Base-by-base conservation (phyloP, 2,113 vertebrate species). In the Emydocephalus ijimae region DNA sequence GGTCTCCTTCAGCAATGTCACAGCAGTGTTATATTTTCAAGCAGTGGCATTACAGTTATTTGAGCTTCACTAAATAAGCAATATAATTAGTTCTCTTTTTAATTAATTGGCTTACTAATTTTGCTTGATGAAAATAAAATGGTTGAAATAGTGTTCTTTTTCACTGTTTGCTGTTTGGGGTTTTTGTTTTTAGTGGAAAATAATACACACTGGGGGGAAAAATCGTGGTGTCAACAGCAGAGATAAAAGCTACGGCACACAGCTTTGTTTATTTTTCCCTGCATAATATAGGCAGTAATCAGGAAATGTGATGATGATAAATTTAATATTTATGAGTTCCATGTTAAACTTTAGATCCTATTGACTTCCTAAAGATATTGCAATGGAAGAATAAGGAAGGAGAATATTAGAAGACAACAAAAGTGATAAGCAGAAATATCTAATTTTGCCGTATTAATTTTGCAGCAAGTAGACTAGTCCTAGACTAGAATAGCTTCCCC, bases 241-340 rank as follows among this genome's bases (percentile, higher is more conserved):
- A 93, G 94, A 89, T 18, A 89, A 34, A 94, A 92, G 24, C 92
- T 93, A 94, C 94, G 29, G 29, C 20, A 64, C 64, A 43, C 93
- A 88, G 57, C 34, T 34, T 43, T 90, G 50, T 93, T 48, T 95
- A 29, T 90, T 50, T 88, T 56, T 9, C 91, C 1, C 18, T 85
- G 52, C 0, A 0, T 11, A 92, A n/a, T 89, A 24, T 34, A 43
- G 3, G 26, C 57, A 87, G 89, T 64, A 92, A 87, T 15, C 50
- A 55, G 85, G 48, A 89, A 89, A 57, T 54, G 91, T 91, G 90
- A 11, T 23, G 61, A 4, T 24, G 52, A n/a, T 5, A 93, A 96
- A 91, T 14, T 29, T 34, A 64, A 11, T 18, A 93, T 14, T 45
- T 56, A 43, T 11, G 85, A 89, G 34, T 61, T 90, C n/a, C 56